Base-by-base conservation (phyloP, 2,113 vertebrate species). In the Lethenteron camtschaticum region DNA sequence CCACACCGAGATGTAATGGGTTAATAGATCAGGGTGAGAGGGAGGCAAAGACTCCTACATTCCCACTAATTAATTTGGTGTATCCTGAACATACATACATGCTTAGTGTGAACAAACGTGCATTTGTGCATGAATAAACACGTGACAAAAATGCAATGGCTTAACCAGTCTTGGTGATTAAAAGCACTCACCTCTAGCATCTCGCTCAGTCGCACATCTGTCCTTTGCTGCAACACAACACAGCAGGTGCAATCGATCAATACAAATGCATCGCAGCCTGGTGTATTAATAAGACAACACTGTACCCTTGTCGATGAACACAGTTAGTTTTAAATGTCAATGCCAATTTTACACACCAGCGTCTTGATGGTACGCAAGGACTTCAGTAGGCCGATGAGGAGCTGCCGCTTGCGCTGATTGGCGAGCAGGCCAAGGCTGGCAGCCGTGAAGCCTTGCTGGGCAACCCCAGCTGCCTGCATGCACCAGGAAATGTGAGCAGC, bases 341-440 rank as follows among this genome's bases (percentile, higher is more conserved):
- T 41, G 41, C 41, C 41, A 41, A 41, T 41, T 41, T 41, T 41
- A 41, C 63, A 66, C 84, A 99, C 94, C 87, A 99, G 77, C 9
- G 94, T 97, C 81, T 99, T 99, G 80, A 99, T 99, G 76, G 94
- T 99, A 79, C 94, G 84, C 73, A 99, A 81, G 68, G 94, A 99
- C 72, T 97, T 95, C 0, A 99, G 81, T 73, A 99, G 79, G 63
- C 89, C 88, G 75, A 91, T 86, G 75, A 99, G 80, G 75, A 97
- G 79, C 70, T 96, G 92, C 12, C 92, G 79, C 72, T 89, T 87
- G 77, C 85, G 87, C 73, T 99, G 94, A 79, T 99, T 96, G 75
- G 92, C 88, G 75, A 99, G 77, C 2, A 99, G 85, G 20, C 90
- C 90, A 76, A 99, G 77, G 74, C 94, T 95, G 75, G 92, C 90